Percentiles rank a stretch among this genome's conserved stretches.
Conservation (phyloP, 2,888 invertebrate genomes). For the Andrena trimmerana region DNA sequence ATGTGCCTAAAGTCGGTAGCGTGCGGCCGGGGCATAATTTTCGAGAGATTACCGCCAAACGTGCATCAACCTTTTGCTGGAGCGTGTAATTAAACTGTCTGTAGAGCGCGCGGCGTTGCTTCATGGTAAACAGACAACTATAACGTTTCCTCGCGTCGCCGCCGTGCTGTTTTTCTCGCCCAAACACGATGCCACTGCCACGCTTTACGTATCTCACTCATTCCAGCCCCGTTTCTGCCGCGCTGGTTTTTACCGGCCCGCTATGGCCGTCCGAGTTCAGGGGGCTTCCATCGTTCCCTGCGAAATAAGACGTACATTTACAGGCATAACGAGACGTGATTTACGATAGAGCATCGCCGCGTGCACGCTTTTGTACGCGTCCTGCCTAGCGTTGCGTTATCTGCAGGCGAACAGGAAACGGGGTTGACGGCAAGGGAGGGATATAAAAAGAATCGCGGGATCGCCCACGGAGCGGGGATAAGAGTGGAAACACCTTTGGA, state of each 20-base stretch:
- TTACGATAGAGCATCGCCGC: conserved; percentile 3
- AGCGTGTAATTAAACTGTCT: conserved; percentile 65
- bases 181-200: conserved; percentile 18
- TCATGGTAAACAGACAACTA: conserved; percentile 44
- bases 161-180: conserved; percentile 2
- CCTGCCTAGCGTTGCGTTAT: conserved; percentile 19
- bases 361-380: neutral
- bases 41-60: conserved; percentile 54
- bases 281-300: neutral
- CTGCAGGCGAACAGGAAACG: conserved; percentile 21
- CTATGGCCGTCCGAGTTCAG: neutral
- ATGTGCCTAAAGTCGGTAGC: conserved; percentile 51
- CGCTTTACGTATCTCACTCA: neutral
- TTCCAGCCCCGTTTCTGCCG: neutral
- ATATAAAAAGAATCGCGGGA: neutral
- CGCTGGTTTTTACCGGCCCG: neutral
- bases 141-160: conserved; percentile 26
- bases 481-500: neutral
- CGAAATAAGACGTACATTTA: conserved; percentile 31
- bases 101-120: conserved; percentile 44
- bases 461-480: neutral
- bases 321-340: conserved; percentile 33
- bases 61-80: conserved; percentile 64
- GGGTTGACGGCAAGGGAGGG: conserved; percentile 11
- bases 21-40: conserved; percentile 55